Evolutionary conservation across 2,797 vertebrate species (phyloP), one percentile per base, ranked within the genome.

Genomic region (Rachycentron canadum): DNA sequence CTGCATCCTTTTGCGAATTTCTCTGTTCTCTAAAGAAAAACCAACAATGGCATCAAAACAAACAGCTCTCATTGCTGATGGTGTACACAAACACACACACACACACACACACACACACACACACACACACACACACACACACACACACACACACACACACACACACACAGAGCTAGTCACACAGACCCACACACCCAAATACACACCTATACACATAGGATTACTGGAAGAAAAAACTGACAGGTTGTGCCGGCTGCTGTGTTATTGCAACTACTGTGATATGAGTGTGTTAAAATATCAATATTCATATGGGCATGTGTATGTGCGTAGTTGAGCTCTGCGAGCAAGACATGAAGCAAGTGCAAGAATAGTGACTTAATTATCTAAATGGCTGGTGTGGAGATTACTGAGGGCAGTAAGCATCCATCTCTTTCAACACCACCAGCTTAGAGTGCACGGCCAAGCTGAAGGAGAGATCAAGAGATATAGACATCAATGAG

Each of bases 321-420:
- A n/a, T 43, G 25, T 58, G 64, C 14, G 70, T 32, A 47, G 70
- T 50, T 65, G 43, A n/a, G 69, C 68, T 70, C 70, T 34, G 64
- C 65, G 68, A 56, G 62, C 2, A 19, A 68, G 66, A 82, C 78
- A 61, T 2, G 50, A 65, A 53, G 69, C 72, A 76, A 88, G 74
- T 62, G 76, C 76, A 90, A 90, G 85, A 90, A 90, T 83, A 89
- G 91, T 88, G 88, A 92, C 89, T 93, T 92, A 90, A 94, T 93
- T 93, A 93, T 91, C 92, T 86, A 88, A 91, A 92, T 93, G 91
- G 86, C 87, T 88, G 76, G 85, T 63, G 81, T 14, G 69, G 89
- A 88, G 90, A 91, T 93, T 89, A 92, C 86, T 7, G 78, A 73
- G 88, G 87, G 85, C 83, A 88, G 70, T 61, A 81, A 81, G 78